Evolutionary conservation across 92 coral and sea anemone species (phyloP), one percentile per base, ranked within the genome.

Genomic region (Palythoa grandiflora): DNA sequence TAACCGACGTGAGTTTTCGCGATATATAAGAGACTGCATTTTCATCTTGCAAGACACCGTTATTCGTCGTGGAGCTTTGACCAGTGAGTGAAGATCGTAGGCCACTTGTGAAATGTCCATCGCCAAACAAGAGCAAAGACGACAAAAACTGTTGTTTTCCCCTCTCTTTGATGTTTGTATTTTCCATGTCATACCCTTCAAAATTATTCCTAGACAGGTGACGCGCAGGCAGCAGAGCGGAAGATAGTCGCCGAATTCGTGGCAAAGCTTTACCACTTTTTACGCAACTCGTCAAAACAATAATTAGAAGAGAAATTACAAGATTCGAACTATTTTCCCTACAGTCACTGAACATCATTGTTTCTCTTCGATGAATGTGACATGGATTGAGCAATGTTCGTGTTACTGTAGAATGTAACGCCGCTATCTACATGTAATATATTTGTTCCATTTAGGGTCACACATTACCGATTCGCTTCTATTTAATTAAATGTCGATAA

Each of bases 391-490:
- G 6, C 17, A 54, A 20, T 52, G 9, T 3, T 1, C 47, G 66
- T 2, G 66, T 52, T 19, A 3, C 19, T 70, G 13, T 15, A 70
- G 2, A 19, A 11, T 70, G 36, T 13, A 7, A 17, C 13, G 65
- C 65, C 11, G 1, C 9, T 48, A 52, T 6, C 20, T 77, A 16
- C 11, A 54, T 9, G 38, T 77, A 51, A 77, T 77, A 77, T 48
- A 77, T 76, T 51, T 7, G 47, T 77, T 54, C 80, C 63, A 77
- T 11, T 77, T 52, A 19, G 8, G 35, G 6, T 13, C 68, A 53
- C 63, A 19, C 68, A 53, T 53, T 77, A 77, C 68, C 19, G 40
- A 55, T 77, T 54, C 83, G 14, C 44, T 54, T 21, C 83, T 77
- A 28, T 77, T 77, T 35, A 52, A 54, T 35, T 77, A 21, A 54